Evolutionary conservation across 2,113 vertebrate species (phyloP).

Genomic region (Oceanites oceanicus): DNA sequence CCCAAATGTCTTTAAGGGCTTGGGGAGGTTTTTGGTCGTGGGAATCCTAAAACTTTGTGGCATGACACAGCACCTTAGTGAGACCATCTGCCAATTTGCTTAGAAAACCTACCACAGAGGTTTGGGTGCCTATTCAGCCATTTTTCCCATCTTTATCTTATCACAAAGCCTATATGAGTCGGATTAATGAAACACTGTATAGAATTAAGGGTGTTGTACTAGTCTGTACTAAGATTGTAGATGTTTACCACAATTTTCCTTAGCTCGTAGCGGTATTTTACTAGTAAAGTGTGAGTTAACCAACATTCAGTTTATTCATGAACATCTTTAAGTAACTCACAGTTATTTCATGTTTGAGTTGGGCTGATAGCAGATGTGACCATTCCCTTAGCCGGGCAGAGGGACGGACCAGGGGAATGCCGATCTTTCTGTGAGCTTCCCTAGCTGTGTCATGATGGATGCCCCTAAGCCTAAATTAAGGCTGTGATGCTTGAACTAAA

Average conservation of each 20-base stretch:
- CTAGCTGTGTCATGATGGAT: not conserved
- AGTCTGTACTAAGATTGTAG: not conserved
- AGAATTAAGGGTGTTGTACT: not conserved
- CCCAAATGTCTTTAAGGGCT: not conserved
- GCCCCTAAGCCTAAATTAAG: not conserved
- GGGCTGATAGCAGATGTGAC: not conserved
- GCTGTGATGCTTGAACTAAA: not conserved
- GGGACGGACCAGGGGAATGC: not conserved
- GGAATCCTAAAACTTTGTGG: not conserved
- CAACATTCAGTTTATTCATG: not conserved
- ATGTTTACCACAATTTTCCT: not conserved
- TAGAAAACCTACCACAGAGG: not conserved
- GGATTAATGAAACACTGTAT: not conserved
- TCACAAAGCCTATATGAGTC: not conserved
- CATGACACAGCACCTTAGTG: not conserved
- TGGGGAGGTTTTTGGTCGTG: rapidly evolving
- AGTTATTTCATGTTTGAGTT: not conserved
- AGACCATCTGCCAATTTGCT: not conserved
- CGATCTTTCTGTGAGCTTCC: not conserved
- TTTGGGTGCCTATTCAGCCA: not conserved
- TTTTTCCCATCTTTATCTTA: not conserved
- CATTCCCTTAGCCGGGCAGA: not conserved
- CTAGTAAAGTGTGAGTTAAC: not conserved
- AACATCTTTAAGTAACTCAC: not conserved
- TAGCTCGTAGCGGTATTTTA: not conserved